Evolutionary conservation across 2,113 vertebrate species (phyloP), one percentile per base, ranked within the genome.

Genomic region (Oxyruncus cristatus): DNA sequence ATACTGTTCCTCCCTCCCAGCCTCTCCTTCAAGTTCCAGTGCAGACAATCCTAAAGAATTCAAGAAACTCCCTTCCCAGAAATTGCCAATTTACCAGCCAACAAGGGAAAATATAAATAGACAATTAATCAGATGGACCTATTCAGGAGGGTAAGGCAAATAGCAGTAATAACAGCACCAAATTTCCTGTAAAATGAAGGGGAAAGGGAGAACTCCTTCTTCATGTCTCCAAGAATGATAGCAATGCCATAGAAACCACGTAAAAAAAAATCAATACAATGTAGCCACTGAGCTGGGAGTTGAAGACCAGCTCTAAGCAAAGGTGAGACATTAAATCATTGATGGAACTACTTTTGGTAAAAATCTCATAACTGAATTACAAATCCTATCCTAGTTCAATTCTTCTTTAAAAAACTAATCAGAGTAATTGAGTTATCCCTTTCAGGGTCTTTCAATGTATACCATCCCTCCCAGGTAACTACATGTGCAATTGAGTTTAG

Each of bases 251-350:
- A 76, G 92, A 97, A 97, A 94, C 41, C 21, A 92, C 1, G 20
- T 41, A 6, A 59, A 96, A 94, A 89, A 95, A 86, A 95, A 94
- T 95, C 95, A 96, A 82, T 92, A 91, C 37, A 32, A 23, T 8
- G 9, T 58, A 79, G 50, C 8, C 53, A 89, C 65, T 87, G 83
- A 94, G 50, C 44, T 73, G 55, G 61, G 22, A 93, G 59, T 37
- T 88, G n/a, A 87, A 68, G 42, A 58, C 11, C 62, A 87, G 47
- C 37, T 67, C 50, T 73, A 96, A 89, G 41, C 33, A 92, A 85
- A 95, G 83, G 93, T 46, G 56, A 85, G 75, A 75, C n/a, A 30
- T 94, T 78, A 80, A 89, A 92, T 55, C 71, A 95, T 21, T 79
- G 88, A 88, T 84, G 77, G 14, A 74, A 67, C 83, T 87, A 88